A percentile compares a stretch with the other conserved stretches of the same genome.
phyloP scores from a whole-genome alignment of 2,113 vertebrate genomes.

The Grammomys surdaster region DNA sequence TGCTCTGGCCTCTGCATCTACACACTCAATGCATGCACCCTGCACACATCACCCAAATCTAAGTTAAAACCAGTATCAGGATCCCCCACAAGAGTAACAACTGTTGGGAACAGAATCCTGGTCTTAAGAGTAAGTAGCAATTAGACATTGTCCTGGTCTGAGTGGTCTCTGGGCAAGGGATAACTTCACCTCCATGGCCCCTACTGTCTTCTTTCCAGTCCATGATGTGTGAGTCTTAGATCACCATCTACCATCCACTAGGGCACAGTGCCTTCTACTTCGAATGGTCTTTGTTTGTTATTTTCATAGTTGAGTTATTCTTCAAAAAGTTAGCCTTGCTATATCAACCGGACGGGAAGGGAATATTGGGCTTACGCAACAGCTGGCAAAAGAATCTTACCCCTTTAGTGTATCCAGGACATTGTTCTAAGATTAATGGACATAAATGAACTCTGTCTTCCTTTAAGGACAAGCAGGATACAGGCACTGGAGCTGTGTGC shows the following conservation, averaged over 20 bases:
- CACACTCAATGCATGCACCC: not conserved
- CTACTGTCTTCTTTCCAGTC: conserved; percentile 53
- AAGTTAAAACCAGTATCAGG: conserved; percentile 56
- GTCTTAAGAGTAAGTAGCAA: conserved; percentile 47
- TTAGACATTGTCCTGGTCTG: conserved; percentile 47
- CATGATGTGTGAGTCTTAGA: not conserved
- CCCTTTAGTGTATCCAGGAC: not conserved
- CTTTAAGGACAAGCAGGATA: not conserved
- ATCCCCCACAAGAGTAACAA: conserved; percentile 45
- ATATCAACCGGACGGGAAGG: conserved; percentile 54
- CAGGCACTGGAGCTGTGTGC: not conserved
- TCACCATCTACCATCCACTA: not conserved
- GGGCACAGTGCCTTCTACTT: not conserved
- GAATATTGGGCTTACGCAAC: conserved; percentile 34
- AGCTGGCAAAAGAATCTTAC: not conserved
- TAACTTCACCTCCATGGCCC: conserved; percentile 16
- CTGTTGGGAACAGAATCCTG: conserved; percentile 57
- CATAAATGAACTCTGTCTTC: not conserved
- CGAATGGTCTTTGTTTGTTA: conserved; percentile 61
- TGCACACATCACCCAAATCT: not conserved
- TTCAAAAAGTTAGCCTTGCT: conserved; percentile 19
- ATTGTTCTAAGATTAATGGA: not conserved
- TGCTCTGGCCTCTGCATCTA: not conserved
- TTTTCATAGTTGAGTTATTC: conserved; percentile 54
- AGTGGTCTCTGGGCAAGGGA: conserved; percentile 35